These are phyloP conservation scores for Bombycilla garrulus DNA, from an alignment of 2,113 vertebrate genomes.

Conservation along the genomic window DNA sequence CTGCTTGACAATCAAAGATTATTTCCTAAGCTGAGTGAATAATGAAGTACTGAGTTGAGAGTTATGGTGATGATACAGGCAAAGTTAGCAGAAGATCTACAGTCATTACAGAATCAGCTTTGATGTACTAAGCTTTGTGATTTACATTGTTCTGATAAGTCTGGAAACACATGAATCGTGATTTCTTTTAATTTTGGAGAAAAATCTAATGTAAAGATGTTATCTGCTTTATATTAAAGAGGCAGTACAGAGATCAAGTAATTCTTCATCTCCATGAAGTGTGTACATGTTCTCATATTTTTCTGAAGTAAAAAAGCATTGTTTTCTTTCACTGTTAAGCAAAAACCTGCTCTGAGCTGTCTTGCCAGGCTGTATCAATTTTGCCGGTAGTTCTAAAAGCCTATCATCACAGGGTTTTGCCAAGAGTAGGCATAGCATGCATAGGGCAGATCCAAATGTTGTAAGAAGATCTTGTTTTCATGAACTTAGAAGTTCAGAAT, in stretches of 20 bases:
- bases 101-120: neutral
- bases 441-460: neutral
- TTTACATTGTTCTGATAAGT: neutral
- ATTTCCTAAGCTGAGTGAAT: neutral
- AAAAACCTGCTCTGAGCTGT: neutral
- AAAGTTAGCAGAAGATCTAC: neutral
- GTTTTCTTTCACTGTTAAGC: neutral
- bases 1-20: neutral
- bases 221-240: neutral
- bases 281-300: neutral
- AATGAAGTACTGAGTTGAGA: constrained; percentile 3
- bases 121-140: neutral
- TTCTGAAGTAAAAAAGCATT: neutral
- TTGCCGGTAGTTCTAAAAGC: neutral
- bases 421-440: neutral
- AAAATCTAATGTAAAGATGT: neutral
- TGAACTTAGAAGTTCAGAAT: neutral
- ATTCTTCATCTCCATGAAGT: neutral
- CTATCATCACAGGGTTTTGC: neutral
- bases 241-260: neutral
- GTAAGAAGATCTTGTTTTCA: neutral
- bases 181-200: neutral
- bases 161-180: neutral
- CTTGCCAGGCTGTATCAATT: neutral
- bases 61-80: neutral